These are phyloP conservation scores for Drosophila orosa DNA, from an alignment of 1,140 invertebrate species.

Conservation along the genomic window DNA sequence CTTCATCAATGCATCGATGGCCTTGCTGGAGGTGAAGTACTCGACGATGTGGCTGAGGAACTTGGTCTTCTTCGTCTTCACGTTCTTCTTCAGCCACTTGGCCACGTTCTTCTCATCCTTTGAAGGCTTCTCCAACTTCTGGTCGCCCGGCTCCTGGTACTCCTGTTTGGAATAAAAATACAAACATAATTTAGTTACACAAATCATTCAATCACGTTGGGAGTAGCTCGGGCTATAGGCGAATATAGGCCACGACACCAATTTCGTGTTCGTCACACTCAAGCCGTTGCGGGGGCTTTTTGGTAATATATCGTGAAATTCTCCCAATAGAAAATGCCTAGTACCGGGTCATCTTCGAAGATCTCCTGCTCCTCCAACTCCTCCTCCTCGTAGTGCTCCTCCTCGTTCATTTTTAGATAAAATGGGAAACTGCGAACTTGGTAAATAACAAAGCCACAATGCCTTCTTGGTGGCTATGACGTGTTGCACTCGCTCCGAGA, in stretches of 20 bases:
- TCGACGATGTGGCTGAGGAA: constrained; percentile 98
- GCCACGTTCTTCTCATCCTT: constrained; percentile 97
- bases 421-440: constrained; percentile 20
- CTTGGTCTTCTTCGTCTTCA: constrained; percentile 97
- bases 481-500: constrained; percentile 70
- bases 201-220: constrained; percentile 13
- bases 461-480: constrained; percentile 56
- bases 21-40: constrained; percentile 96
- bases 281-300: constrained; percentile 16
- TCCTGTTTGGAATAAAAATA: constrained; percentile 55
- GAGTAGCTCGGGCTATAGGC: background rate
- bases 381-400: constrained; percentile 36
- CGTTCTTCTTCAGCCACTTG: constrained; percentile 96
- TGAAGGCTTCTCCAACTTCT: constrained; percentile 89
- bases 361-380: constrained; percentile 68
- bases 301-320: constrained; percentile 1
- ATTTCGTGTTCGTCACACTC: constrained; percentile 57
- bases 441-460: constrained; percentile 12
- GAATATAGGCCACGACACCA: constrained; percentile 75
- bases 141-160: constrained; percentile 83
- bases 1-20: constrained; percentile 95
- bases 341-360: constrained; percentile 69
- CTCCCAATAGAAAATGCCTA: background rate
- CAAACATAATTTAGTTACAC: background rate
- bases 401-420: constrained; percentile 49